A percentile compares a stretch with the other conserved stretches of the same genome.
phyloP scores from a whole-genome alignment of 2,797 vertebrate genomes.

The Tokudaia tokunoshimensis region DNA sequence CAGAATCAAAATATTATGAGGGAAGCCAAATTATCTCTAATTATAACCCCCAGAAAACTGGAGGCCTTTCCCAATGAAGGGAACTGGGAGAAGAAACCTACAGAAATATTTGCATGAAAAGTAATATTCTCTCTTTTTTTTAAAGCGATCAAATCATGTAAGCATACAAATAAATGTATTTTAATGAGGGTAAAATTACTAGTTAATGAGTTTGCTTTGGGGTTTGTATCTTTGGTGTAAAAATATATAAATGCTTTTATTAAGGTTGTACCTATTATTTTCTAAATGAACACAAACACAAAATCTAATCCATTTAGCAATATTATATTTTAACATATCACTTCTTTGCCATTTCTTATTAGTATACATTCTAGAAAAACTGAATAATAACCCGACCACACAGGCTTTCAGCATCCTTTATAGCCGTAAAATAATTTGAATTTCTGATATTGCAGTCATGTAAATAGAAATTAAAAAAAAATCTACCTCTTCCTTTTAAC shows the following conservation, averaged over 20 bases:
- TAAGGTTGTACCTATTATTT: slow-evolving; percentile 91
- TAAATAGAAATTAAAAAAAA: slow-evolving; percentile 75
- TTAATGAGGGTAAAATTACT: slow-evolving; percentile 93
- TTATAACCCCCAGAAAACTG: slow-evolving; percentile 89
- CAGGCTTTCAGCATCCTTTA: slow-evolving; percentile 81
- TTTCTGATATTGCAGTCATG: slow-evolving; percentile 69
- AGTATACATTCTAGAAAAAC: slow-evolving; percentile 84
- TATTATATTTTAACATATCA: slow-evolving; percentile 88
- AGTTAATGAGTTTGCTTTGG: slow-evolving; percentile 93
- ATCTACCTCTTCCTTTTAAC: slow-evolving; percentile 69
- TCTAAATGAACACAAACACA: slow-evolving; percentile 89
- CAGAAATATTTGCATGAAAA: slow-evolving; percentile 88
- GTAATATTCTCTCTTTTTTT: slow-evolving; percentile 88
- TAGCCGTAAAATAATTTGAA: slow-evolving; percentile 78
- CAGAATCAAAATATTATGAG: slow-evolving; percentile 87
- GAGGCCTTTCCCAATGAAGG: slow-evolving; percentile 88
- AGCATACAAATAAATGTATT: slow-evolving; percentile 93
- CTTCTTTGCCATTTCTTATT: slow-evolving; percentile 85
- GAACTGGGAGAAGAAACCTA: slow-evolving; percentile 85
- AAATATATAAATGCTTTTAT: slow-evolving; percentile 91
- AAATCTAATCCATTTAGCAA: slow-evolving; percentile 89
- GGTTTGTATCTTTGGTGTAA: slow-evolving; percentile 90
- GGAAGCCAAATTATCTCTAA: slow-evolving; percentile 90
- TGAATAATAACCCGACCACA: slow-evolving; percentile 81
- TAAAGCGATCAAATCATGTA: slow-evolving; percentile 90